These are phyloP conservation scores for Sphaeramia orbicularis DNA, from an alignment of 2,797 vertebrate genomes.

Conservation along the genomic window DNA sequence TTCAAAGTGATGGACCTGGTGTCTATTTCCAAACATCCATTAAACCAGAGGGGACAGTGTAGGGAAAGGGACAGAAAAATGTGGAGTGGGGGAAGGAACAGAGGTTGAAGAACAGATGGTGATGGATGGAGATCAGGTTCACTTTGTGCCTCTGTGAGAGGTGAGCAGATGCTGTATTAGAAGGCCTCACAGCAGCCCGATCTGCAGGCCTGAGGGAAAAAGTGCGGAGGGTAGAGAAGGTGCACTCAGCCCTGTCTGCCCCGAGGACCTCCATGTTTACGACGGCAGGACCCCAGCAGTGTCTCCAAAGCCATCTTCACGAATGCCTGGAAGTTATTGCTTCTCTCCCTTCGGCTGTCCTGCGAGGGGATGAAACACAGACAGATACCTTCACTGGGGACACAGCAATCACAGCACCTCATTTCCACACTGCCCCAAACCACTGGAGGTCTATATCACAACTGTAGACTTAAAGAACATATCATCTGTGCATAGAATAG, in stretches of 20 bases:
- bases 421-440: constrained; percentile 21
- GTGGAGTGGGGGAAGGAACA: neutral
- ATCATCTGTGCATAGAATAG: neutral
- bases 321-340: constrained; percentile 88
- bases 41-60: constrained; percentile 35
- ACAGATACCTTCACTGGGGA: constrained; percentile 79
- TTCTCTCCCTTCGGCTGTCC: constrained; percentile 91
- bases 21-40: constrained; percentile 52
- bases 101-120: constrained; percentile 57
- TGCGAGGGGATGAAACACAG: constrained; percentile 72
- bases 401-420: constrained; percentile 45
- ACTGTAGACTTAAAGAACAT: neutral
- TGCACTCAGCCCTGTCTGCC: constrained; percentile 77
- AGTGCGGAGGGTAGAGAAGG: constrained; percentile 3
- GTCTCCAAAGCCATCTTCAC: constrained; percentile 89
- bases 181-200: constrained; percentile 48
- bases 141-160: constrained; percentile 57
- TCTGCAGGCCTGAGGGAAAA: constrained; percentile 33
- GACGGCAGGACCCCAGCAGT: constrained; percentile 85
- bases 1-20: constrained; percentile 46
- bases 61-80: constrained; percentile 29
- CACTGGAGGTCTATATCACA: neutral
- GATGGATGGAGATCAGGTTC: constrained; percentile 71
- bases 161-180: constrained; percentile 58
- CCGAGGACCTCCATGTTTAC: constrained; percentile 73